Evolutionary conservation across 2,888 invertebrate genomes (phyloP).

Genomic region (Agrotis segetum): DNA sequence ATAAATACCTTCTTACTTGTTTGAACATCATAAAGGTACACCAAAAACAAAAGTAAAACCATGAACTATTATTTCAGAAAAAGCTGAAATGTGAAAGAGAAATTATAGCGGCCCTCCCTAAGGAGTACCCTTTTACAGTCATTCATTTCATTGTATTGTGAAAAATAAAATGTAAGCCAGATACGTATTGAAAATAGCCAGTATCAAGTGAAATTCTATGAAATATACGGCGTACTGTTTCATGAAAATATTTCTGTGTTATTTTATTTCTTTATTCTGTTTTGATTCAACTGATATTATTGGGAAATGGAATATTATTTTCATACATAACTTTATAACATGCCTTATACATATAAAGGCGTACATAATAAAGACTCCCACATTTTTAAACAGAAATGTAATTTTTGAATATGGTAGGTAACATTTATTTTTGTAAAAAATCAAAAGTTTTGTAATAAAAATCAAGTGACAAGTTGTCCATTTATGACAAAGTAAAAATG

Average conservation of each 20-base stretch:
- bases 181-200: not conserved
- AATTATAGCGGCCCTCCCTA: not conserved
- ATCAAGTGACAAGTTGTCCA: no score
- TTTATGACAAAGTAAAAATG: no score
- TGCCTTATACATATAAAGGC: no score
- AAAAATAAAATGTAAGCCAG: not conserved
- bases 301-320: not conserved
- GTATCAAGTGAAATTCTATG: not conserved
- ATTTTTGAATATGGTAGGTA: no score
- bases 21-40: no score
- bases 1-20: no score
- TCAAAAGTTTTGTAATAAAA: no score
- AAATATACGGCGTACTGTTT: not conserved
- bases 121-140: not conserved
- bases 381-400: no score
- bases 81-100: not conserved
- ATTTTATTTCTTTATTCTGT: not conserved
- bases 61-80: no score
- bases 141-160: constrained; percentile 3
- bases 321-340: not conserved
- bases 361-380: no score
- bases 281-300: not conserved
- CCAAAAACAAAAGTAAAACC: no score
- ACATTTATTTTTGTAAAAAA: no score
- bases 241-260: not conserved